phyloP scores from a whole-genome alignment of 2,797 vertebrate species.

The Lepilemur ruficaudatus region DNA sequence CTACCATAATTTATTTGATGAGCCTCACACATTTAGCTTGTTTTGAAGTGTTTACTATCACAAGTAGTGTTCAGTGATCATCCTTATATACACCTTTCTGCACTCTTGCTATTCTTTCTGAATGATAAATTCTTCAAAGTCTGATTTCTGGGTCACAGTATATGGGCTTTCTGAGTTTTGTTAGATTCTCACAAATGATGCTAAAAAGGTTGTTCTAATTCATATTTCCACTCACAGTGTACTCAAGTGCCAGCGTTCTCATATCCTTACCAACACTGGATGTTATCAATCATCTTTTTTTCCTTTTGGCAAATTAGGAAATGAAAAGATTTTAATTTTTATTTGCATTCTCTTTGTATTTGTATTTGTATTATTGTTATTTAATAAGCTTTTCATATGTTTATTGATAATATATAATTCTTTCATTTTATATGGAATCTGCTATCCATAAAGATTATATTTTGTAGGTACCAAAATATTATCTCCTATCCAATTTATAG shows the following conservation, averaged over 20 bases:
- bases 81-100: background rate
- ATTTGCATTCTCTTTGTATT: background rate
- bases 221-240: background rate
- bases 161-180: background rate
- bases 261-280: background rate
- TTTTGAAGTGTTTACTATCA: background rate
- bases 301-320: background rate
- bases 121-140: constrained; percentile 1
- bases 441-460: background rate
- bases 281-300: background rate
- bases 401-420: background rate
- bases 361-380: background rate
- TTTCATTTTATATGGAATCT: background rate
- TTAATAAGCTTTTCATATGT: background rate
- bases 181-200: background rate
- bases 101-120: background rate
- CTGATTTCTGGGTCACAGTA: background rate
- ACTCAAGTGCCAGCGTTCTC: background rate
- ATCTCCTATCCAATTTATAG: background rate
- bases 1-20: background rate
- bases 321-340: background rate
- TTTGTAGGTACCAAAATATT: constrained; percentile 20
- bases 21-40: background rate
- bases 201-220: constrained; percentile 6
- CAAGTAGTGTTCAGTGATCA: background rate